Evolutionary conservation across 1,140 invertebrate species (phyloP).

Genomic region (Scaptomyza pallida): DNA sequence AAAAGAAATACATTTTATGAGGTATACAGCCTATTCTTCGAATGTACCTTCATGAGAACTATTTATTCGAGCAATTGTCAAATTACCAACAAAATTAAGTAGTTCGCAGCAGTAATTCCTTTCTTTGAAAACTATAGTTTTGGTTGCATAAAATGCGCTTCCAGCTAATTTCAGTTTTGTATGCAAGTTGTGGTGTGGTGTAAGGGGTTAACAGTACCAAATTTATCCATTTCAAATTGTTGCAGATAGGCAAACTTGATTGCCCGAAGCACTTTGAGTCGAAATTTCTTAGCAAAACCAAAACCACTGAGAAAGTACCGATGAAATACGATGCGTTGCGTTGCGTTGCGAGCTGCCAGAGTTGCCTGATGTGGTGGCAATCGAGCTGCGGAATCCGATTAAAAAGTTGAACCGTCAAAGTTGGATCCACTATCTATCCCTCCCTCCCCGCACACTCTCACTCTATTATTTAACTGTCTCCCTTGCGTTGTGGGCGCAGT

Average conservation of each 20-base stretch:
- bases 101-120: background rate
- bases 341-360: background rate
- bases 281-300: slow-evolving; percentile 25
- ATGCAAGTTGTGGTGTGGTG: background rate
- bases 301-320: slow-evolving; percentile 21
- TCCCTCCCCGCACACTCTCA: background rate
- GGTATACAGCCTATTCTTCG: no score
- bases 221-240: slow-evolving; percentile 42
- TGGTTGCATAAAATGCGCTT: background rate
- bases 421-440: slow-evolving; percentile 23
- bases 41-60: no score
- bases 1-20: no score
- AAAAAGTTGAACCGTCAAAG: slow-evolving; percentile 72
- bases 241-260: slow-evolving; percentile 30
- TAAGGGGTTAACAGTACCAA: slow-evolving; percentile 1
- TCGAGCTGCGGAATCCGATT: slow-evolving; percentile 71
- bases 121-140: background rate
- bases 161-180: slow-evolving; percentile 1
- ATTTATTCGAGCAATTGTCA: slow-evolving; percentile 2
- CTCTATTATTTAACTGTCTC: background rate
- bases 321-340: slow-evolving; percentile 7
- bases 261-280: slow-evolving; percentile 36
- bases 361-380: slow-evolving; percentile 51
- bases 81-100: background rate
- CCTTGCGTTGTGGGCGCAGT: slow-evolving; percentile 30